phyloP scores from a whole-genome alignment of 2,888 invertebrate genomes.

The Cheilosia grossa region DNA sequence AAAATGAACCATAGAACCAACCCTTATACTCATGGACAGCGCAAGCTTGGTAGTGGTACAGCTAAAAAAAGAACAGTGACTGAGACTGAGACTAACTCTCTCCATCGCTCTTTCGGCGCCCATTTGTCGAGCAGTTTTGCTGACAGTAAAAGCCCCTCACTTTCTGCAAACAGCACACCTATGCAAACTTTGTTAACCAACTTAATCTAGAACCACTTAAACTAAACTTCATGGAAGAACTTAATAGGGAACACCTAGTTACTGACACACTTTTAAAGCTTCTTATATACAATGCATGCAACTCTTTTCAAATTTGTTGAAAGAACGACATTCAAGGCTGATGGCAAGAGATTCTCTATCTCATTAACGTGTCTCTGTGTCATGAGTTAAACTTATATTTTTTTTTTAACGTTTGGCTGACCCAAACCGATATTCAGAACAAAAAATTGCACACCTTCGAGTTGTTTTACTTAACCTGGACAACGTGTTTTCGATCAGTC shows the following conservation, averaged over 20 bases:
- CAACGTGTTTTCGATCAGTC: slow-evolving; percentile 78
- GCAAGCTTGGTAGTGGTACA: no score
- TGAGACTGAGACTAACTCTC: no score
- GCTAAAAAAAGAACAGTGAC: neutral
- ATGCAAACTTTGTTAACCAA: neutral
- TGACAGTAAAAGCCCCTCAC: neutral
- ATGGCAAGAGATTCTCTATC: slow-evolving; percentile 70
- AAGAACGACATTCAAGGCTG: slow-evolving; percentile 35
- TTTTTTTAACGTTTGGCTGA: slow-evolving; percentile 71
- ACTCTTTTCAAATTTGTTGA: slow-evolving; percentile 32
- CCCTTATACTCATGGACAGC: no score
- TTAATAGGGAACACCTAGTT: slow-evolving; percentile 69
- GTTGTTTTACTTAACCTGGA: slow-evolving; percentile 47
- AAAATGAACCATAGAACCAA: no score
- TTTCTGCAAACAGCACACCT: slow-evolving; percentile 24
- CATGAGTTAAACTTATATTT: slow-evolving; percentile 40
- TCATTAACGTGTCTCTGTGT: slow-evolving; percentile 34
- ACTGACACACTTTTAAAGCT: slow-evolving; percentile 75
- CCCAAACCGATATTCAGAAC: slow-evolving; percentile 69
- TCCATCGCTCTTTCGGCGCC: no score
- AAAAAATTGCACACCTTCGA: slow-evolving; percentile 80
- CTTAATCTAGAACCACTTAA: slow-evolving; percentile 28
- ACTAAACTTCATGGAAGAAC: slow-evolving; percentile 68
- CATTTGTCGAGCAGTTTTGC: neutral
- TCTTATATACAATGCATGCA: slow-evolving; percentile 64